Conservation (phyloP, 2,113 vertebrate genomes). For the Isurus oxyrinchus region DNA sequence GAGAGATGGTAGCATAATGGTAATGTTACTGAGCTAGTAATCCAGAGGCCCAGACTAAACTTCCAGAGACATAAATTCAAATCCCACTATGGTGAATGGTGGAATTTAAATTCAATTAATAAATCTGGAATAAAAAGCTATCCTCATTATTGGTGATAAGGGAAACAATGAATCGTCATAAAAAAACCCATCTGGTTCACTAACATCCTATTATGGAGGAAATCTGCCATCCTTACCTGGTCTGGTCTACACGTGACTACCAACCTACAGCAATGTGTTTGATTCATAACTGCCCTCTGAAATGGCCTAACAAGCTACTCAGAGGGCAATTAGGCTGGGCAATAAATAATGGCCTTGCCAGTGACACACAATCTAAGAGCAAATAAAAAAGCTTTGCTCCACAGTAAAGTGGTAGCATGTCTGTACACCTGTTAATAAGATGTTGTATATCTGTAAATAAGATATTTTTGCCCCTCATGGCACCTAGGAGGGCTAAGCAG, state of each 20-base stretch:
- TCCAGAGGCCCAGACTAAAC: too few relatives aligned
- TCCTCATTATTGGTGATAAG: too few relatives aligned
- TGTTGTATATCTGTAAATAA: too few relatives aligned
- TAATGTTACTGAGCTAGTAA: too few relatives aligned
- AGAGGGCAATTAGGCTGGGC: not conserved
- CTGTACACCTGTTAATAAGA: too few relatives aligned
- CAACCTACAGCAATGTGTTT: not conserved
- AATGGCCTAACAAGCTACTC: not conserved
- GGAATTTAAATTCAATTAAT: too few relatives aligned
- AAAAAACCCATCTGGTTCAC: not conserved
- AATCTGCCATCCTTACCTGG: not conserved
- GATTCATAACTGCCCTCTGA: not conserved
- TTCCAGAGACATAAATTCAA: too few relatives aligned
- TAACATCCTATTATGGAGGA: not conserved
- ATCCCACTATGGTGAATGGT: too few relatives aligned
- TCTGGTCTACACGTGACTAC: not conserved
- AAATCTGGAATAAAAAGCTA: too few relatives aligned
- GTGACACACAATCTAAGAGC: not conserved
- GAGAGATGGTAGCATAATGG: too few relatives aligned
- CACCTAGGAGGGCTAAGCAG: not conserved
- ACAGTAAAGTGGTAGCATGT: not conserved
- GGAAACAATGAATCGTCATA: not conserved
- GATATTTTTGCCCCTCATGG: not conserved
- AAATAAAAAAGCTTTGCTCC: not conserved
- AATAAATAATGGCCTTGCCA: not conserved